Evolutionary conservation across 2,113 vertebrate species (phyloP), one percentile per base, ranked within the genome.

Genomic region (Motacilla alba): DNA sequence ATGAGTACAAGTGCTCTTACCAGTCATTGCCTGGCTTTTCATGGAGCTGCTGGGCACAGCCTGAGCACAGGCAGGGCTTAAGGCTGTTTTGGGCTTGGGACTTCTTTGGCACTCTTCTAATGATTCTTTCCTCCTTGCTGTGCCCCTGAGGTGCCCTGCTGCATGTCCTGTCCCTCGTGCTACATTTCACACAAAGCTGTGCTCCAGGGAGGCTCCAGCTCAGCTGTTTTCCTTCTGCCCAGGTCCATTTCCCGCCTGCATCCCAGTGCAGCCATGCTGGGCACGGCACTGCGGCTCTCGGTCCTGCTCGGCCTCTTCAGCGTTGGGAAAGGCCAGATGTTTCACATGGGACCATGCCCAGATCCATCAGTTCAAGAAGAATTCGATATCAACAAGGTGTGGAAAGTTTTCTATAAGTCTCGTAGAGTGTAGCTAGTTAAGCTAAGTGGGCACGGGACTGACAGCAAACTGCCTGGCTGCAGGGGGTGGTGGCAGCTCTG

Each of bases 281-380:
- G 50, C 47, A 39, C 2, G 0, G 47, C 47, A 37, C 23, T 16
- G 64, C 46, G 58, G 69, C 62, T 98, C 53, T 87, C 88, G 0
- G 39, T 74, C 3, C 94, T 98, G 86, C 79, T 96, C 1, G 18
- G 97, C 41, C 62, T 97, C 90, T 68, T 98, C 1, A 3, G 72
- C 24, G 3, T 59, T 17, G 78, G 94, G 5, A 49, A 96, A 39
- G 98, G 98, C 67, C 99, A 99, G 83, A 97, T 98, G 5, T 98
- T 99, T 47, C 99, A 98, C 41, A 95, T 98, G 94, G 99, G 99
- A 46, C 97, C 97, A 0, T 99, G 99, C 93, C 98, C 98, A 13
- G 97, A 98, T 21, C 99, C 98, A 11, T 73, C 97, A 0, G 98
- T 99, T 75, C 99, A 99, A 92, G 91, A 98, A 33, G 83, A 97